Percentiles rank a stretch among this genome's conserved stretches.
Evolutionary conservation across 2,888 invertebrate genomes (phyloP).

Genomic region (Meiosimyza platycephala): DNA sequence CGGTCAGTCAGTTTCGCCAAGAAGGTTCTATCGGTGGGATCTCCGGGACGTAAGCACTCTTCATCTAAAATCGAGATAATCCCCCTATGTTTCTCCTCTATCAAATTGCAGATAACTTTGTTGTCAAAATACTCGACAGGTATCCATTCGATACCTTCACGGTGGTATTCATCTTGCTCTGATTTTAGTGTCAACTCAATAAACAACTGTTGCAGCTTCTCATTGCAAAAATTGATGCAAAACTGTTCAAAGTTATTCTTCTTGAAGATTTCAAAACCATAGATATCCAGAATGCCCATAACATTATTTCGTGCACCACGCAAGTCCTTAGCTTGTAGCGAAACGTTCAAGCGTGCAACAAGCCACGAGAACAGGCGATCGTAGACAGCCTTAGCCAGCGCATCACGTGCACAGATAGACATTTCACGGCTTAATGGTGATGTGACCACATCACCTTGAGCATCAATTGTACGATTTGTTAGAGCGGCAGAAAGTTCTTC

Average conservation of each 20-base stretch:
- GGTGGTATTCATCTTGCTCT: slow-evolving; percentile 91
- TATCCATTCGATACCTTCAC: slow-evolving; percentile 93
- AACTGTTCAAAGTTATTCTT: slow-evolving; percentile 86
- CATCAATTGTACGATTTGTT: slow-evolving; percentile 87
- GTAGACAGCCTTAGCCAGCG: slow-evolving; percentile 90
- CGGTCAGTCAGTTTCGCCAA: slow-evolving; percentile 82
- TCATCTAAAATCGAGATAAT: slow-evolving; percentile 89
- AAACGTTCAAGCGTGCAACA: slow-evolving; percentile 81
- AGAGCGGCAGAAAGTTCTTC: slow-evolving; percentile 77
- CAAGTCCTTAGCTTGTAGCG: slow-evolving; percentile 73
- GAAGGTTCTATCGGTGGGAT: slow-evolving; percentile 84
- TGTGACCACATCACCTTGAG: slow-evolving; percentile 83
- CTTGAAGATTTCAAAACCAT: slow-evolving; percentile 94
- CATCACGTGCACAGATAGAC: slow-evolving; percentile 88
- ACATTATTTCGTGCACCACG: slow-evolving; percentile 72
- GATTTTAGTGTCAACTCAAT: slow-evolving; percentile 90
- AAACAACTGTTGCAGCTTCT: slow-evolving; percentile 93
- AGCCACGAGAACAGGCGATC: slow-evolving; percentile 93
- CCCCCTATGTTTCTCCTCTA: slow-evolving; percentile 89
- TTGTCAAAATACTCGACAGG: slow-evolving; percentile 92
- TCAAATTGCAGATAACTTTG: slow-evolving; percentile 91
- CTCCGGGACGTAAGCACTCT: slow-evolving; percentile 91
- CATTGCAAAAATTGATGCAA: slow-evolving; percentile 96
- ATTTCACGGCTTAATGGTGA: slow-evolving; percentile 85
- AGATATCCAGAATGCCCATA: slow-evolving; percentile 93